These are phyloP conservation scores for Megaceryle torquata DNA, from an alignment of 2,113 vertebrate genomes.

Conservation along the genomic window DNA sequence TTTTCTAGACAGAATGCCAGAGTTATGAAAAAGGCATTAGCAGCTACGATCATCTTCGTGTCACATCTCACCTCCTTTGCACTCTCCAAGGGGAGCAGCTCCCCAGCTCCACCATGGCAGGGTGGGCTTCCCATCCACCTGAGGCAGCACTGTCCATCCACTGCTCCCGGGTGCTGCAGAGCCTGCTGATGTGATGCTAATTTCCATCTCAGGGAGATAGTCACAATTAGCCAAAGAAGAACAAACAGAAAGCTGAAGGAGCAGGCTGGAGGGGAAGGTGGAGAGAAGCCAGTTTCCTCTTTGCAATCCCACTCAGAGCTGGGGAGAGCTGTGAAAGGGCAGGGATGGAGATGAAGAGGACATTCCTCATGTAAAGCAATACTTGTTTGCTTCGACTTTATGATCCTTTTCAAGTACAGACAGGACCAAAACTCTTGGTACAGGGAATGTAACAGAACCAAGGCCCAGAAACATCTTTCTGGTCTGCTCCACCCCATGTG, in stretches of 20 bases:
- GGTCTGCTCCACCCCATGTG: background rate
- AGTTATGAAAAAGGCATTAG: background rate
- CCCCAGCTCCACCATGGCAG: background rate
- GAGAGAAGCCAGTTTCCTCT: background rate
- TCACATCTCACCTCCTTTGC: background rate
- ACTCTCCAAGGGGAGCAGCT: background rate
- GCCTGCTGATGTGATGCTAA: background rate
- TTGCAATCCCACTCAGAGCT: background rate
- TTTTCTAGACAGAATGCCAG: slow-evolving; percentile 1
- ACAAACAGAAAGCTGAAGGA: background rate
- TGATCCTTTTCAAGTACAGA: background rate
- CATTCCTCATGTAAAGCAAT: background rate
- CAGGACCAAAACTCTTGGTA: background rate
- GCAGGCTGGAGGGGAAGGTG: background rate
- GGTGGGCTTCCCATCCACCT: background rate
- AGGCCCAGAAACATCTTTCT: background rate
- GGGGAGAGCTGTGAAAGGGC: background rate
- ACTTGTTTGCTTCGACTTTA: background rate
- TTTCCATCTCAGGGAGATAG: background rate
- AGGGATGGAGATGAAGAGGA: background rate
- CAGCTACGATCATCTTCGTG: background rate
- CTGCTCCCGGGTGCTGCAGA: rapidly evolving
- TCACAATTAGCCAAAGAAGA: background rate
- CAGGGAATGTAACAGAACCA: background rate
- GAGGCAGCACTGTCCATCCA: background rate